Base-by-base conservation (phyloP, 2,888 invertebrate genomes). In the Panzeria rudis region DNA sequence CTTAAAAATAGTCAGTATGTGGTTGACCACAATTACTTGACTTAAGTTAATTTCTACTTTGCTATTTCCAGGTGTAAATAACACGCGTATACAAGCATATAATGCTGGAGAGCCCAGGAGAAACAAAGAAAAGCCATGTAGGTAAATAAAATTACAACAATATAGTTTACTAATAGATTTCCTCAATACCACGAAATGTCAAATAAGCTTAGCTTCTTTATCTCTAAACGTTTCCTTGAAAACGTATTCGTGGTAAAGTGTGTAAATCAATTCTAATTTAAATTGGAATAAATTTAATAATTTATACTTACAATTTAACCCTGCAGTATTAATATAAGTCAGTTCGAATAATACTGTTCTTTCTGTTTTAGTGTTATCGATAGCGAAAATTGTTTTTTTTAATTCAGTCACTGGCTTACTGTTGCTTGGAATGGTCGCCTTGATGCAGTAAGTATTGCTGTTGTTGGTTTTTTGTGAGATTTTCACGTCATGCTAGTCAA, bases 1-100 rank as follows among this genome's bases (percentile, higher is more conserved):
- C 59, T 29, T 59, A 35, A 59, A 35, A 59, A 64, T 17, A 47
- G 72, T 73, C 52, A 64, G 75, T 72, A 25, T 77, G 76, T 47
- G 84, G 84, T 61, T 44, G 41, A 68, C 84, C 84, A 80, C 76
- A 84, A 80, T 84, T 77, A 84, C 80, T 77, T 84, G 59, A 76
- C 76, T 75, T 76, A 35, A 80, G 80, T 84, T 80, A 84, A 84
- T 76, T 80, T 80, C 38, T 76, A 69, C 72, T 77, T 84, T 35
- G 44, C 29, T 72, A 68, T 52, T 84, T 72, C 25, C 54, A 79
- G 56, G 56, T 79, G 35, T 38, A 23, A 6, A 62, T 20, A 35
- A 41, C 44, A 41, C 41, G 41, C 5, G 23, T 9, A 29, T 8
- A 25, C 17, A 50, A 17, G 20, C 29, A 38, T n/a, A 44, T 61